A percentile compares a stretch with the other conserved stretches of the same genome.
Conservation (phyloP, 2,113 vertebrate genomes). For the Boulengeromyrus knoepffleri region DNA sequence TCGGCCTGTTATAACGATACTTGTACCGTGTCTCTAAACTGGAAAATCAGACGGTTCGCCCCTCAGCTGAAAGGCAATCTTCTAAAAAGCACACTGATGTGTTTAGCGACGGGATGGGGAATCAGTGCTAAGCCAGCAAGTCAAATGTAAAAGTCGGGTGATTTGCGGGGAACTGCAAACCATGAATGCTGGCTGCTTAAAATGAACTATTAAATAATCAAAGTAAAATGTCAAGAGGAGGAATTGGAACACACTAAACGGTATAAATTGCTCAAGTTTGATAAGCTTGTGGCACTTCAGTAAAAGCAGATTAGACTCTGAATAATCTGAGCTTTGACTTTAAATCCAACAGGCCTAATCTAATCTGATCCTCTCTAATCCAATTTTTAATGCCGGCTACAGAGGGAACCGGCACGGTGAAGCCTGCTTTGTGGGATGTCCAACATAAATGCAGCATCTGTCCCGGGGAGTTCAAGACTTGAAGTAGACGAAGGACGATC, state of each 20-base stretch:
- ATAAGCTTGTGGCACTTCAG: conserved; percentile 68
- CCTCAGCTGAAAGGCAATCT: conserved; percentile 45
- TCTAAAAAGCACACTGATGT: conserved; percentile 57
- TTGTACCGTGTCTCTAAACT: conserved; percentile 23
- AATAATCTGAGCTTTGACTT: conserved; percentile 90
- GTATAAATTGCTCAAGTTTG: conserved; percentile 59
- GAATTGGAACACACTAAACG: conserved; percentile 19
- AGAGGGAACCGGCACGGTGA: conserved; percentile 83
- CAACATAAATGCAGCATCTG: conserved; percentile 75
- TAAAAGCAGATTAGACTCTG: conserved; percentile 89
- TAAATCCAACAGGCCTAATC: conserved; percentile 93
- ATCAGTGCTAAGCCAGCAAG: conserved; percentile 52
- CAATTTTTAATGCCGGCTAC: conserved; percentile 98
- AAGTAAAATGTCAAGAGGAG: conserved; percentile 27
- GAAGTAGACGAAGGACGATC: conserved; percentile 21
- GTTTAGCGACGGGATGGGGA: conserved; percentile 57
- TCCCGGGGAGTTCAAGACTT: conserved; percentile 43
- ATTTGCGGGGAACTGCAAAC: conserved; percentile 60
- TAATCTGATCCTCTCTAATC: conserved; percentile 97
- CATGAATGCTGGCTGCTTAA: conserved; percentile 56
- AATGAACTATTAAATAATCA: conserved; percentile 28
- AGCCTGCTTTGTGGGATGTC: conserved; percentile 79
- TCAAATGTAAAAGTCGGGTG: conserved; percentile 52
- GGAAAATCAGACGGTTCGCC: conserved; percentile 31
- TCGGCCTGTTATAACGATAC: conserved; percentile 34